Evolutionary conservation across 1,140 invertebrate species (phyloP), one percentile per base, ranked within the genome.

Genomic region (Hesperophylax magnus): DNA sequence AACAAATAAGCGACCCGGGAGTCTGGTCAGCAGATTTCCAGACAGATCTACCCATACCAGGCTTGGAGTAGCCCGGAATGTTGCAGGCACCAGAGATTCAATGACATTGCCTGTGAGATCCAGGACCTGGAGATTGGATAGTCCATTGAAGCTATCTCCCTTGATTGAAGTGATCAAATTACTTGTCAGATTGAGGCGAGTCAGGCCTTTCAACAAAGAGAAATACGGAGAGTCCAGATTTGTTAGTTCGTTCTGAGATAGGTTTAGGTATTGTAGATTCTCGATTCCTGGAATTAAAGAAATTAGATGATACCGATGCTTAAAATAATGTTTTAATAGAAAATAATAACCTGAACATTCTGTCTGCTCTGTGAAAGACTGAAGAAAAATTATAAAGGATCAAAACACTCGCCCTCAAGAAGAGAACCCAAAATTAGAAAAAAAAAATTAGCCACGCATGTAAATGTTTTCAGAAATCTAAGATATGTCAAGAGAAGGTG

Each of bases 51-150:
- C 31, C 31, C 24, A 20, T 5, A 20, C 34, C 24, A 80, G 15
- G 7, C n/a, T 20, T 18, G 78, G 75, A 20, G 72, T 77, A 58
- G 22, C 6, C 54, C 47, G 34, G 24, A 82, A 82, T 0, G 80
- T 15, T n/a, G 63, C 74, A 3, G 56, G 8, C 3, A 67, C 65
- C n/a, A 82, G 56, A 18, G 39, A 39, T 74, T 77, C 60, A 11
- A 82, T 15, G 15, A 60, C 20, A 74, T 82, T 82, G 6, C 27
- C n/a, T 2, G 78, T 61, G n/a, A 82, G 56, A 52, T 80, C 74
- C 9, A 82, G 18, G 24, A 71, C 8, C 52, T 72, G 78, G 11
- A 82, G 67, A 18, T 34, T 71, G 0, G 27, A 1, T 2, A 82
- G 54, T 20, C 78, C 81, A 15, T 31, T n/a, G 6, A 82, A 77